phyloP scores from a whole-genome alignment of 2,888 invertebrate genomes.

The Cancer borealis region DNA sequence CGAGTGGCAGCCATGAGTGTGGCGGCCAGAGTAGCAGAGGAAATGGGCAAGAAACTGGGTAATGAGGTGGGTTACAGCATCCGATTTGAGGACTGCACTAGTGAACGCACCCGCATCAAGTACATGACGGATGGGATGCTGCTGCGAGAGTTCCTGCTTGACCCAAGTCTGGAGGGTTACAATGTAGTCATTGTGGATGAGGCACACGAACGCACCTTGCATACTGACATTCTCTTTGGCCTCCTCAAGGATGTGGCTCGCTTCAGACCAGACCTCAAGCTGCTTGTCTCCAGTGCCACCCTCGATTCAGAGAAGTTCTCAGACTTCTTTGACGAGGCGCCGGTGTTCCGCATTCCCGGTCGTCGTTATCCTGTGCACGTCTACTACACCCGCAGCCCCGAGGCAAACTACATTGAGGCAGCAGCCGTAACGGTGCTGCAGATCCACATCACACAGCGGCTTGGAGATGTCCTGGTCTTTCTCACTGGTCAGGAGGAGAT shows the following conservation, averaged over 20 bases:
- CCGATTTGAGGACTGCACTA: slow-evolving; percentile 99
- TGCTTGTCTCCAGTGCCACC: slow-evolving; percentile 98
- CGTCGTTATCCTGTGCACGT: slow-evolving; percentile 96
- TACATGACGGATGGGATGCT: slow-evolving; percentile 99
- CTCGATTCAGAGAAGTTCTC: slow-evolving; percentile 99
- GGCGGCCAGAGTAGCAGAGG: slow-evolving; percentile 97
- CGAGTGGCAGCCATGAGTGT: slow-evolving; percentile 99
- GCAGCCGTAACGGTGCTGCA: slow-evolving; percentile 98
- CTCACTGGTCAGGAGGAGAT: slow-evolving; percentile 96
- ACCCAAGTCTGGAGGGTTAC: slow-evolving; percentile 97
- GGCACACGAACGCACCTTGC: slow-evolving; percentile 98
- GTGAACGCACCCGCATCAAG: slow-evolving; percentile 96
- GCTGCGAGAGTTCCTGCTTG: slow-evolving; percentile 96
- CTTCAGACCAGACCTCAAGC: slow-evolving; percentile 94
- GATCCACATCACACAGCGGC: slow-evolving; percentile 97
- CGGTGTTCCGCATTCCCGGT: slow-evolving; percentile 83
- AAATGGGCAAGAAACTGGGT: slow-evolving; percentile 96
- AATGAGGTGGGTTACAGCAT: slow-evolving; percentile 87
- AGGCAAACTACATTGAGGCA: slow-evolving; percentile 99
- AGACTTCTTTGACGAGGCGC: slow-evolving; percentile 98
- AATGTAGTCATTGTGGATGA: slow-evolving; percentile 99
- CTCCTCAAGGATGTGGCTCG: slow-evolving; percentile 94
- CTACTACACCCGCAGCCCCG: slow-evolving; percentile 99
- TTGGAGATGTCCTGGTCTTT: slow-evolving; percentile 97
- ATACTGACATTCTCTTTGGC: slow-evolving; percentile 98